A percentile compares a stretch with the other conserved stretches of the same genome.
Conservation (phyloP, 2,888 invertebrate species). For the Netelia inedita region DNA sequence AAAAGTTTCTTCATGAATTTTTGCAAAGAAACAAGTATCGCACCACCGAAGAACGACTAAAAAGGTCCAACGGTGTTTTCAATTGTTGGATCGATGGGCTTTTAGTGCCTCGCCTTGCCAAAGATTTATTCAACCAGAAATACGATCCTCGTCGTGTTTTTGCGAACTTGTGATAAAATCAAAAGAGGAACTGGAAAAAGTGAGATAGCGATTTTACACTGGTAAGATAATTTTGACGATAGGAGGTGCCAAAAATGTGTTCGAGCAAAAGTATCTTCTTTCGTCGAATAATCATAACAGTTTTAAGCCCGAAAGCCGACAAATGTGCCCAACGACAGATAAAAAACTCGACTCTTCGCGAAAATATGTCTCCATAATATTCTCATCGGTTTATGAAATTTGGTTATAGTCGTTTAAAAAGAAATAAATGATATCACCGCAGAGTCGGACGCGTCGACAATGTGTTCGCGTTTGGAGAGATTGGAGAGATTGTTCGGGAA, state of each 20-base stretch:
- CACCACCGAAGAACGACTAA: background rate
- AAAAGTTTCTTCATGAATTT: slow-evolving; percentile 14
- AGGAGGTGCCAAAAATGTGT: background rate
- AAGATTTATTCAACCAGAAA: slow-evolving; percentile 1
- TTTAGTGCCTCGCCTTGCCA: background rate
- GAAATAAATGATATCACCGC: background rate
- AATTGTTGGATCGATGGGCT: background rate
- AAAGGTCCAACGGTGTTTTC: background rate
- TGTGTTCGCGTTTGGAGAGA: background rate
- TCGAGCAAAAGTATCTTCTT: background rate
- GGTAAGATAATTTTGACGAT: background rate
- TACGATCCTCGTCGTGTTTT: background rate
- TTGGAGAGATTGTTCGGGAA: background rate
- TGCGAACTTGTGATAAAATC: too few relatives aligned
- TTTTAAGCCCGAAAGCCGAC: too few relatives aligned
- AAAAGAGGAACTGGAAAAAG: background rate
- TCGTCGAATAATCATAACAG: background rate
- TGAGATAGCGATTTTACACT: background rate
- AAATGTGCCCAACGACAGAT: too few relatives aligned
- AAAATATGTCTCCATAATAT: background rate
- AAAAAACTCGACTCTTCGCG: too few relatives aligned
- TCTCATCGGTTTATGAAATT: background rate
- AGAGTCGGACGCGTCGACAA: background rate
- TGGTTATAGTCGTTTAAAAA: too few relatives aligned
- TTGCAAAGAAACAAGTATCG: background rate